Conservation (phyloP, 2,797 vertebrate genomes). For the Serranus cabrilla region DNA sequence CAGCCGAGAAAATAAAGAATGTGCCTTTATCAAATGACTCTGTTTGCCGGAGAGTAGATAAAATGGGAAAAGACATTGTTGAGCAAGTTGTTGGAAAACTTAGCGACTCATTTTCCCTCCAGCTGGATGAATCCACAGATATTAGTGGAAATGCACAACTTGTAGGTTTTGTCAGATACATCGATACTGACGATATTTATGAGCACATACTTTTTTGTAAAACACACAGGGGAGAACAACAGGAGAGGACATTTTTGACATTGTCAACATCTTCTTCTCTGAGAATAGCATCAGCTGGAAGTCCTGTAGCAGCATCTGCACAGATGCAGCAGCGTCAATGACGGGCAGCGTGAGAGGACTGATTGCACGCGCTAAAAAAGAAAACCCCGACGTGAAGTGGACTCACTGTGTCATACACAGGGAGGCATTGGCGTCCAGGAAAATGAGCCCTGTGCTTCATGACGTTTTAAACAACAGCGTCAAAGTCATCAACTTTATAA, state of each 20-base stretch:
- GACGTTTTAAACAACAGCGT: neutral
- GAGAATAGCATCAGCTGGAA: no score
- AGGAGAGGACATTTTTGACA: conserved; percentile 33
- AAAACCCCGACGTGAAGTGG: neutral
- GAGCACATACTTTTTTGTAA: conserved; percentile 23
- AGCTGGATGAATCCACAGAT: conserved; percentile 29
- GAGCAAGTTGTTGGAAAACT: conserved; percentile 10
- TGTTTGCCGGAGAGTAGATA: neutral
- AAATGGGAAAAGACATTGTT: neutral
- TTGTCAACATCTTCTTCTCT: conserved; percentile 10
- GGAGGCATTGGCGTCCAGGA: no score
- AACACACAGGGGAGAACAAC: neutral
- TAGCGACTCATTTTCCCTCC: conserved; percentile 19
- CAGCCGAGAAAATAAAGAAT: conserved; percentile 2
- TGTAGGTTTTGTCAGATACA: conserved; percentile 24
- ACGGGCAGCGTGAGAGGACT: conserved; percentile 10
- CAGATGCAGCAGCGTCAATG: neutral
- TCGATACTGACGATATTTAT: conserved; percentile 19
- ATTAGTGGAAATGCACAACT: conserved; percentile 18
- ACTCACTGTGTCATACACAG: conserved; percentile 19
- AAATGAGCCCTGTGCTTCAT: neutral
- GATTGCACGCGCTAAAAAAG: neutral
- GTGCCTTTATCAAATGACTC: neutral
- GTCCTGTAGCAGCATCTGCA: no score
- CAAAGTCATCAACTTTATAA: no score